phyloP scores from a whole-genome alignment of 2,113 vertebrate species.

The Psilopogon haemacephalus region DNA sequence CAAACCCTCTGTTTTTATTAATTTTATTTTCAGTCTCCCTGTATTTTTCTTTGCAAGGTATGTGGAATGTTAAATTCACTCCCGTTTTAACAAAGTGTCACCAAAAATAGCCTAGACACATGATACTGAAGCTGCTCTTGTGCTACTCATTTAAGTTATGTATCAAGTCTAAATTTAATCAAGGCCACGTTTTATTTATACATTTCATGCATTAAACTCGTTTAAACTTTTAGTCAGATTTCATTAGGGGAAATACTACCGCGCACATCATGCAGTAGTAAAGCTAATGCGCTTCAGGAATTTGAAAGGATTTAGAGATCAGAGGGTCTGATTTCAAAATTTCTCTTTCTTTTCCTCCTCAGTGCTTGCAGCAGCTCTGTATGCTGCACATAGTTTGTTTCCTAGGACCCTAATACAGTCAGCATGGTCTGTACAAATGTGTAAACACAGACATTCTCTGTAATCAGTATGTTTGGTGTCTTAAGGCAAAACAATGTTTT shows the following conservation, averaged over 20 bases:
- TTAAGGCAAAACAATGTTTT: constrained; percentile 86
- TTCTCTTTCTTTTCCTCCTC: constrained; percentile 70
- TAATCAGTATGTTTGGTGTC: constrained; percentile 82
- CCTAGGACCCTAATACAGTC: constrained; percentile 82
- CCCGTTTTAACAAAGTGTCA: constrained; percentile 51
- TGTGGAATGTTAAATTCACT: constrained; percentile 63
- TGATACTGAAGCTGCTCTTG: constrained; percentile 73
- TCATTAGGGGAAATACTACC: constrained; percentile 85
- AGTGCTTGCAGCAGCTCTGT: constrained; percentile 71
- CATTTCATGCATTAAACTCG: constrained; percentile 84
- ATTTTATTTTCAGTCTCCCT: neutral
- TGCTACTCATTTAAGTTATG: constrained; percentile 81
- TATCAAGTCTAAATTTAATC: constrained; percentile 83
- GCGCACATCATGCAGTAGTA: constrained; percentile 79
- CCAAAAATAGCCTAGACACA: constrained; percentile 74
- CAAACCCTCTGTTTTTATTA: too few relatives aligned
- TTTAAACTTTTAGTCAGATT: constrained; percentile 86
- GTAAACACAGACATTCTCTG: constrained; percentile 87
- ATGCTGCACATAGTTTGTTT: constrained; percentile 71
- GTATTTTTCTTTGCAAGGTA: constrained; percentile 32
- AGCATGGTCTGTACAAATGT: constrained; percentile 80
- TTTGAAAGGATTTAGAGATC: constrained; percentile 84
- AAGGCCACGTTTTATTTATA: constrained; percentile 86
- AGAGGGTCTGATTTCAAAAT: constrained; percentile 82
- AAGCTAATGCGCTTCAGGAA: constrained; percentile 84